Conservation (phyloP, 2,113 vertebrate species). For the Dendrocopos noguchii region DNA sequence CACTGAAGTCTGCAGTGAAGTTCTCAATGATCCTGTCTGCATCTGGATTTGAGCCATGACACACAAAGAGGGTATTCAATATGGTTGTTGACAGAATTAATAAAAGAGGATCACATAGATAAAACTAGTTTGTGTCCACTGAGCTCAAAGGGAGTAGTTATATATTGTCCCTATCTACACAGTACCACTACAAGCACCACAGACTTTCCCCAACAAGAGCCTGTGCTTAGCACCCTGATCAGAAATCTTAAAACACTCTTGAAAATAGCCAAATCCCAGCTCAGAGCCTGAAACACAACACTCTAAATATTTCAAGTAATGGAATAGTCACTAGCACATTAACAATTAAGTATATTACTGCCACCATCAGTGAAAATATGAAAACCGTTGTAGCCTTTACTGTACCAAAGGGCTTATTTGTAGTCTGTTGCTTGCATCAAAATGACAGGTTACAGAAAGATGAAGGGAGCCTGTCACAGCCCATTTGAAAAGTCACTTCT, state of each 20-base stretch:
- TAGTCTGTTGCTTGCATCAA: not conserved
- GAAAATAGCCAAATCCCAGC: not conserved
- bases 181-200: not conserved
- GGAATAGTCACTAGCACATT: not conserved
- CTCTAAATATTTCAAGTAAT: not conserved
- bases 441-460: constrained; percentile 30
- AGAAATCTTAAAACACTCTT: not conserved
- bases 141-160: not conserved
- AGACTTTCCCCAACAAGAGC: not conserved
- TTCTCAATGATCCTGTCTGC: not conserved
- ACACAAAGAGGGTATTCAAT: not conserved
- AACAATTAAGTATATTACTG: not conserved
- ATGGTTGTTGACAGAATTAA: constrained; percentile 37
- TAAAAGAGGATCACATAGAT: constrained; percentile 25
- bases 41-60: constrained; percentile 35
- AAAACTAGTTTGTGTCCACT: not conserved
- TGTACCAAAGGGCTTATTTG: constrained; percentile 7
- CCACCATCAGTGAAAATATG: not conserved
- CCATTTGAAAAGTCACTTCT: constrained; percentile 56
- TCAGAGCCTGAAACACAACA: not conserved
- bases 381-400: not conserved
- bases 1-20: not conserved
- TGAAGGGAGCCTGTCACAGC: constrained; percentile 50
- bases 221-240: not conserved
- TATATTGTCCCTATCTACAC: not conserved